Percentiles rank a stretch among this genome's conserved stretches.
These are phyloP conservation scores for Poeciliopsis turneri DNA, from an alignment of 2,797 vertebrate species.

Conservation along the genomic window DNA sequence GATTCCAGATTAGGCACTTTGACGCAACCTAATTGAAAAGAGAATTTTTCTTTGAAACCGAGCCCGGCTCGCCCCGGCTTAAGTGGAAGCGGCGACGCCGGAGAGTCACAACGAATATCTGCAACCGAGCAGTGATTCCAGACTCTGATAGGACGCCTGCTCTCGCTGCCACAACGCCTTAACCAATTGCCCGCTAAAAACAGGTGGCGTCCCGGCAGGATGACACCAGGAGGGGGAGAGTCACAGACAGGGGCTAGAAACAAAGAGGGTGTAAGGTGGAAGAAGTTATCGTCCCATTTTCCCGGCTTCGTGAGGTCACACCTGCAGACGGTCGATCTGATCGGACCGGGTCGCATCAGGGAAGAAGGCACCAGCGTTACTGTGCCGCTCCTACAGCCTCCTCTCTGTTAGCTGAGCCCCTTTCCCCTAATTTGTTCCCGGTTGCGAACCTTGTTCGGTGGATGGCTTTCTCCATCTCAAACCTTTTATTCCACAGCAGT, in stretches of 20 bases:
- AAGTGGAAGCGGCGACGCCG: slow-evolving; percentile 9
- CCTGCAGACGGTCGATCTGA: slow-evolving; percentile 46
- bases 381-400: slow-evolving; percentile 23
- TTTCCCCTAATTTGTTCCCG: slow-evolving; percentile 21
- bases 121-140: slow-evolving; percentile 25
- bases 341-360: slow-evolving; percentile 45
- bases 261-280: neutral
- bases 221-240: slow-evolving; percentile 28
- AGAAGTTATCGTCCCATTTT: slow-evolving; percentile 32
- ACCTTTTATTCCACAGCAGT: slow-evolving; percentile 47
- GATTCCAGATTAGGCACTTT: slow-evolving; percentile 68
- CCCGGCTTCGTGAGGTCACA: slow-evolving; percentile 34
- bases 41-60: slow-evolving; percentile 45
- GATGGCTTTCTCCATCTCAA: slow-evolving; percentile 44
- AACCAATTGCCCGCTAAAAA: slow-evolving; percentile 54
- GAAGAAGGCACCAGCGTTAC: slow-evolving; percentile 31
- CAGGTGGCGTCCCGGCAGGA: slow-evolving; percentile 37
- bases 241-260: slow-evolving; percentile 28
- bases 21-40: slow-evolving; percentile 59
- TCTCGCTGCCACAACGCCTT: slow-evolving; percentile 33
- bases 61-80: slow-evolving; percentile 18
- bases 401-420: slow-evolving; percentile 23
- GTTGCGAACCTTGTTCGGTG: slow-evolving; percentile 26
- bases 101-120: slow-evolving; percentile 35
- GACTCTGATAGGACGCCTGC: slow-evolving; percentile 32